Base-by-base conservation (phyloP, 2,113 vertebrate species). In the Peromyscus californicus region DNA sequence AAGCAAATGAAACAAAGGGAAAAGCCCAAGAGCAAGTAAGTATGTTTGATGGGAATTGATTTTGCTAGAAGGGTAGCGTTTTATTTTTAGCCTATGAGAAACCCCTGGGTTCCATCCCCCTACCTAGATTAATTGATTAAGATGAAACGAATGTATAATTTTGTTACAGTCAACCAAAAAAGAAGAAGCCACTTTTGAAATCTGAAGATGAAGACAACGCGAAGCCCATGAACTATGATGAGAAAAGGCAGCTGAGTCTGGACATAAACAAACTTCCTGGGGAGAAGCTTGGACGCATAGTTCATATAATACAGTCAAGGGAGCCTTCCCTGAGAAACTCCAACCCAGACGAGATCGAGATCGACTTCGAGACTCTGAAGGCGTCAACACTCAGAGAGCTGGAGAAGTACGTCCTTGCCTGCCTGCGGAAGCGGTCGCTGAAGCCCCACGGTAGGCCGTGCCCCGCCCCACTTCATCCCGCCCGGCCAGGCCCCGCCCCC, bases 321-420 rank as follows among this genome's bases (percentile, higher is more conserved):
- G 99, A 99, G 96, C 98, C 99, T 17, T 98, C 98, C 26, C 89
- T 99, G 93, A 98, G 95, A 67, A 97, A 98, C 88, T 98, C 98
- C 24, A 98, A 98, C 96, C 98, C 98, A 10, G 98, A 99, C 67
- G 99, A 99, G 89, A 98, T 99, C 59, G 99, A 99, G 98, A 99
- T 99, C 83, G 99, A 99, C 97, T 99, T 99, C 97, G 99, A 99
- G 98, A 98, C 98, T n/a, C 98, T 99, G 88, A 99, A 99, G 98
- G 96, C 99, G 75, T 99, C 99, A 76, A 99, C 99, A 0, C 98
- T 99, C 31, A 98, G 99, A 98, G 98, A 99, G 84, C 96, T 99
- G 92, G 98, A 99, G 98, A 99, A 98, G 96, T 99, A 99, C 0
- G 99, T 99, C 45, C 97, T 98, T 69, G 96, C 90, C 1, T 99